Percentiles rank a stretch among this genome's conserved stretches.
phyloP scores from a whole-genome alignment of 2,888 invertebrate species.

The Polymixis lichenea region DNA sequence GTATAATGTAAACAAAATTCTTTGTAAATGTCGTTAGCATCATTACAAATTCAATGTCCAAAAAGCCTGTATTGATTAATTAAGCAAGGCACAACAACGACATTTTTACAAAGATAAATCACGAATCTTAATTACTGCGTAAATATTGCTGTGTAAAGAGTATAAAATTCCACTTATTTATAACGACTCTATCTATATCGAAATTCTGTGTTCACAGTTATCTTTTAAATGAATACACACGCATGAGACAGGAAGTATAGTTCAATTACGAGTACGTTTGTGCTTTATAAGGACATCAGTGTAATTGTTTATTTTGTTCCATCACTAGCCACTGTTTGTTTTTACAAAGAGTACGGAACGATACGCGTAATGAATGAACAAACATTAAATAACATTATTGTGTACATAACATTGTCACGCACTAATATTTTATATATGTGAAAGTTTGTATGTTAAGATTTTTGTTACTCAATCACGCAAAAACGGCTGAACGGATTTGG shows the following conservation, averaged over 20 bases:
- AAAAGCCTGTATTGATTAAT: too few species aligned
- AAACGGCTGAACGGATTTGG: too few species aligned
- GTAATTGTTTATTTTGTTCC: constrained; percentile 21
- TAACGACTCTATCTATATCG: background rate
- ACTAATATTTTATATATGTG: too few species aligned
- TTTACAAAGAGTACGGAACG: background rate
- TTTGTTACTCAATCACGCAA: too few species aligned
- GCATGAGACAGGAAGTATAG: constrained; percentile 18
- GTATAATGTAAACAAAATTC: constrained; percentile 35
- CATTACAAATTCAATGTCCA: too few species aligned
- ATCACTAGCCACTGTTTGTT: constrained; percentile 13
- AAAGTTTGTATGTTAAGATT: too few species aligned
- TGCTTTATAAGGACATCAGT: constrained; percentile 4
- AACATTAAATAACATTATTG: constrained; percentile 9
- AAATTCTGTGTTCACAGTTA: constrained; percentile 26
- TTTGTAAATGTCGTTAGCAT: constrained; percentile 20
- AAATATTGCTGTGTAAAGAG: background rate
- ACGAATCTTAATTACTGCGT: background rate
- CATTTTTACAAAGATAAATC: background rate
- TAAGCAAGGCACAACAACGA: background rate
- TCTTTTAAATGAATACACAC: constrained; percentile 24
- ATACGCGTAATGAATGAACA: constrained; percentile 9
- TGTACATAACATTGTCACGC: constrained; percentile 5
- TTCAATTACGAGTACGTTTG: background rate
- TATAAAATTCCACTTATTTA: background rate